Evolutionary conservation across 2,113 vertebrate genomes (phyloP).

Genomic region (Rhinogobius similis): DNA sequence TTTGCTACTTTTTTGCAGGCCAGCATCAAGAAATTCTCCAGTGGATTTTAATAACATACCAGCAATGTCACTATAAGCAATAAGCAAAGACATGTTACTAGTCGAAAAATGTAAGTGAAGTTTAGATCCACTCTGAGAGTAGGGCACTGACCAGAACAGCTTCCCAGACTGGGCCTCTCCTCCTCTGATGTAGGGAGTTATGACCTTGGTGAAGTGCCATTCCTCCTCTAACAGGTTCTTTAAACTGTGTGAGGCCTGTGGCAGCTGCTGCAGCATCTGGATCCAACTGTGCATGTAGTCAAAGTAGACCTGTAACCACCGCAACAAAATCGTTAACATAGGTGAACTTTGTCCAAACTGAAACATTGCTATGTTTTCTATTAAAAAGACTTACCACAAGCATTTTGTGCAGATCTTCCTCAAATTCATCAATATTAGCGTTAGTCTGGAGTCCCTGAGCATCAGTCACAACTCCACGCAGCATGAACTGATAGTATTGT

Average conservation of each 20-base stretch:
- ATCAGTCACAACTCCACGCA: conserved; percentile 83
- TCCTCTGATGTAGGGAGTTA: conserved; percentile 95
- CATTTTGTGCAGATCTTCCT: conserved; percentile 98
- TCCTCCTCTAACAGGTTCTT: conserved; percentile 98
- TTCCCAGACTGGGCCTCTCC: conserved; percentile 98
- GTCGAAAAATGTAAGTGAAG: neutral
- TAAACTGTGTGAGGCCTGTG: conserved; percentile 97
- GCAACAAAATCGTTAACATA: neutral
- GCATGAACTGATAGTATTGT: conserved; percentile 99
- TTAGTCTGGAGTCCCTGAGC: conserved; percentile 82
- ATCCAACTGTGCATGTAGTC: conserved; percentile 99
- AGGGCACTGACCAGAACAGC: conserved; percentile 87
- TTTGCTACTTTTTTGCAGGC: conserved; percentile 89
- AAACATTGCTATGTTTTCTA: too few species aligned
- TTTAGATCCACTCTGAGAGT: neutral
- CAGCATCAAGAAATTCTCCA: conserved; percentile 90
- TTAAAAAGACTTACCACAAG: conserved; percentile 82
- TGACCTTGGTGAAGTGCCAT: conserved; percentile 99
- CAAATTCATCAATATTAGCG: conserved; percentile 95
- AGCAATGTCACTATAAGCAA: conserved; percentile 87
- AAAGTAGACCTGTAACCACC: conserved; percentile 90
- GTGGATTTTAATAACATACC: conserved; percentile 97
- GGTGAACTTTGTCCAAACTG: neutral
- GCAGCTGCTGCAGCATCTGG: conserved; percentile 97
- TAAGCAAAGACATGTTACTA: neutral